Conservation (phyloP, 2,888 invertebrate species). For the Ptilodon capucinus region DNA sequence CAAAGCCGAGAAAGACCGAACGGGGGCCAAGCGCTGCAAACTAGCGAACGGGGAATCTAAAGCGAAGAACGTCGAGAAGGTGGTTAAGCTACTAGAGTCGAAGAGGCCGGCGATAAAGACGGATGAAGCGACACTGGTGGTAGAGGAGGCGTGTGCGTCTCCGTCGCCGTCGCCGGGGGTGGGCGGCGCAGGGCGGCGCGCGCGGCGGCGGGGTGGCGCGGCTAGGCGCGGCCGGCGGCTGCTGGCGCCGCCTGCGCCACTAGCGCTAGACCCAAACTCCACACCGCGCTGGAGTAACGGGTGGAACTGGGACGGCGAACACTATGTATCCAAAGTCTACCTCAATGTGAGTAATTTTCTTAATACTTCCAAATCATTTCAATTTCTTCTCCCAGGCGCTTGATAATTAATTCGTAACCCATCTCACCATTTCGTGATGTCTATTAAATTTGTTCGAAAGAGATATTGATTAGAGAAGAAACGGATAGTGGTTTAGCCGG, state of each 20-base stretch:
- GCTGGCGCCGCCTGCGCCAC: conserved; percentile 32
- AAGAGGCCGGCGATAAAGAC: conserved; percentile 72
- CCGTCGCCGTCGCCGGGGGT: conserved; percentile 27
- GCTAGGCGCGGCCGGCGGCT: conserved; percentile 33
- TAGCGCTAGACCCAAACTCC: conserved; percentile 42
- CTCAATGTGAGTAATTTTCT: conserved; percentile 87
- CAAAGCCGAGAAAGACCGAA: conserved; percentile 17
- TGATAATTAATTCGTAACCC: too few species aligned
- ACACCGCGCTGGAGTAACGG: conserved; percentile 91
- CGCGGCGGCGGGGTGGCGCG: conserved; percentile 39
- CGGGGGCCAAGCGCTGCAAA: conserved; percentile 53
- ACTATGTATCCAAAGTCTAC: conserved; percentile 92
- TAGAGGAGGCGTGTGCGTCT: conserved; percentile 64
- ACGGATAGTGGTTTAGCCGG: too few species aligned
- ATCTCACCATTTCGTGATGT: too few species aligned
- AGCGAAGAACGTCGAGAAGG: conserved; percentile 68
- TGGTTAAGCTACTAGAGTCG: conserved; percentile 69
- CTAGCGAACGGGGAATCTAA: conserved; percentile 57
- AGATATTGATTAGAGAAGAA: too few species aligned
- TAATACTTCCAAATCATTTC: too few species aligned
- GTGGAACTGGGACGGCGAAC: conserved; percentile 95
- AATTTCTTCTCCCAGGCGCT: too few species aligned
- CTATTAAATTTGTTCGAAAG: too few species aligned
- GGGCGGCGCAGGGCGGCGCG: conserved; percentile 25
- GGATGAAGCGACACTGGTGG: conserved; percentile 64